These are phyloP conservation scores for Lasiurus cinereus DNA, from an alignment of 2,113 vertebrate species.

Conservation along the genomic window DNA sequence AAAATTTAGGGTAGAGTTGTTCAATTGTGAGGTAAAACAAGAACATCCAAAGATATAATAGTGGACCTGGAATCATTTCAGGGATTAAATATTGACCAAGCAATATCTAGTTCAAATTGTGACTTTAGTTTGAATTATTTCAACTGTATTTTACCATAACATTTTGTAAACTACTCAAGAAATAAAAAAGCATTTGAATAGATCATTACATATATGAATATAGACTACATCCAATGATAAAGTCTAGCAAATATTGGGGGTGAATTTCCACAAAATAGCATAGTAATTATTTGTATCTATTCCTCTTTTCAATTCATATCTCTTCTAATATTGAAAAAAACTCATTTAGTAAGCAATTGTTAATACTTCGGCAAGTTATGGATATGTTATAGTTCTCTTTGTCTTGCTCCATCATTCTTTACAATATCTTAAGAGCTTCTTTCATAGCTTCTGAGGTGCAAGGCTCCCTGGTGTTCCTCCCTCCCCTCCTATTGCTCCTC, in stretches of 20 bases:
- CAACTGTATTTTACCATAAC: neutral
- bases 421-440: neutral
- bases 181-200: neutral
- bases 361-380: neutral
- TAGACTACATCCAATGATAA: neutral
- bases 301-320: neutral
- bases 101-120: neutral
- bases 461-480: neutral
- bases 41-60: neutral
- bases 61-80: neutral
- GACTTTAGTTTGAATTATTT: neutral
- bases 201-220: neutral
- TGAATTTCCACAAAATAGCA: neutral
- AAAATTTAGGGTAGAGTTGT: neutral
- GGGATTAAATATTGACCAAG: neutral
- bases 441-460: neutral
- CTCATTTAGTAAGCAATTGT: neutral
- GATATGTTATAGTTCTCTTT: neutral
- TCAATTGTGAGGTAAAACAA: neutral
- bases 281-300: neutral
- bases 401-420: neutral
- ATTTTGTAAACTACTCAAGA: neutral
- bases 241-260: neutral
- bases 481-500: neutral
- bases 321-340: neutral